These are phyloP conservation scores for Chloebia gouldiae DNA, from an alignment of 2,113 vertebrate species.

Conservation along the genomic window DNA sequence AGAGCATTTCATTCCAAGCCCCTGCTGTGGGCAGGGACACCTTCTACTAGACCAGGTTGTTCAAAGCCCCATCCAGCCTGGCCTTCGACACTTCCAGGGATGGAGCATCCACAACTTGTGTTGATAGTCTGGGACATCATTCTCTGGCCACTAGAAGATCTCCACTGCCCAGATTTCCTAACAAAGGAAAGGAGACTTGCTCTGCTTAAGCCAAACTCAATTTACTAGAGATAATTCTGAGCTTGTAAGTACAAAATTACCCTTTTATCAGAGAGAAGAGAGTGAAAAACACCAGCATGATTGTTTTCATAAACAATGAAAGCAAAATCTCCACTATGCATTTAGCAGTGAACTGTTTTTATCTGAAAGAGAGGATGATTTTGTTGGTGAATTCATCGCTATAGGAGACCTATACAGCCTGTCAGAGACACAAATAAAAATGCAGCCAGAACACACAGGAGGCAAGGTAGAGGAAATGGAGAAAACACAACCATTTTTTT, in stretches of 20 bases:
- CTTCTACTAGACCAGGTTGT: neutral
- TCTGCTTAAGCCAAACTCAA: neutral
- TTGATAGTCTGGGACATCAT: neutral
- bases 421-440: conserved; percentile 8
- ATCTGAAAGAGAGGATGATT: neutral
- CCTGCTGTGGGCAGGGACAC: neutral
- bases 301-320: conserved; percentile 39
- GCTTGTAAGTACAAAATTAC: neutral
- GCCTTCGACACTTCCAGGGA: neutral
- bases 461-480: neutral
- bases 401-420: neutral
- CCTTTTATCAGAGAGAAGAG: neutral
- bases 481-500: neutral
- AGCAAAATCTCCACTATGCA: neutral
- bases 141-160: neutral
- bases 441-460: neutral
- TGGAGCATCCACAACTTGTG: neutral
- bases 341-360: neutral
- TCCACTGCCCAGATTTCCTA: neutral
- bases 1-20: neutral
- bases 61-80: neutral
- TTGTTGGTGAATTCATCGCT: neutral
- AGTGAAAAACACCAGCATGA: neutral
- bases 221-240: neutral
- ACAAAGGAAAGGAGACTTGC: neutral